Conservation (phyloP, 1,140 invertebrate species). For the Zaprionus taronus region DNA sequence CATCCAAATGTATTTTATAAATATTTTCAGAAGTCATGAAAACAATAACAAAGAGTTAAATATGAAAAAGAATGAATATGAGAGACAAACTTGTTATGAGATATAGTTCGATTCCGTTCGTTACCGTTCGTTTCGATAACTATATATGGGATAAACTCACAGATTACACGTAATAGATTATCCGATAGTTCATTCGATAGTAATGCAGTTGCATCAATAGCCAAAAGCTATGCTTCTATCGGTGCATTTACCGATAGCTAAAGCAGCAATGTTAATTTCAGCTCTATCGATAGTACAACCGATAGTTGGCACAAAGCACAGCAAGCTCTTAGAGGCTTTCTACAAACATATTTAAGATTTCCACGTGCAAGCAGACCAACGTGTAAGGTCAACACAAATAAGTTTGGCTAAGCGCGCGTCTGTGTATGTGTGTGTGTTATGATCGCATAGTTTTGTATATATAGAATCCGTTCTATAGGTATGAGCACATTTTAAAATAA, state of each 20-base stretch:
- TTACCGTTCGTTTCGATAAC: neutral
- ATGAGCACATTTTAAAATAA: constrained; percentile 31
- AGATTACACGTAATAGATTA: neutral
- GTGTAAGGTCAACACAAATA: constrained; percentile 53
- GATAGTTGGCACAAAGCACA: constrained; percentile 1
- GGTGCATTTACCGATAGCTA: neutral
- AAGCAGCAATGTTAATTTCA: neutral
- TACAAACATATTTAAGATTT: constrained; percentile 26
- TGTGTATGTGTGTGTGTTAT: constrained; percentile 11
- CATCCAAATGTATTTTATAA: neutral
- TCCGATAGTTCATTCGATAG: neutral
- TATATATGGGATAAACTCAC: neutral
- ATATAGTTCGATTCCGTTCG: neutral
- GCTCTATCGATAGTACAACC: neutral
- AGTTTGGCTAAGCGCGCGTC: constrained; percentile 29
- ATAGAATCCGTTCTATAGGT: constrained; percentile 22
- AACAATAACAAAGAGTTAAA: neutral
- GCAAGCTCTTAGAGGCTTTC: constrained; percentile 22
- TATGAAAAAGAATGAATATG: neutral
- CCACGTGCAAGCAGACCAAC: constrained; percentile 43
- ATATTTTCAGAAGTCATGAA: neutral
- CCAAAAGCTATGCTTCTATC: neutral
- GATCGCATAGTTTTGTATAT: constrained; percentile 5
- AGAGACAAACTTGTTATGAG: neutral
- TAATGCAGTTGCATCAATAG: neutral